Evolutionary conservation across 92 coral and sea anemone species (phyloP).

Genomic region (Paragorgia papillata): DNA sequence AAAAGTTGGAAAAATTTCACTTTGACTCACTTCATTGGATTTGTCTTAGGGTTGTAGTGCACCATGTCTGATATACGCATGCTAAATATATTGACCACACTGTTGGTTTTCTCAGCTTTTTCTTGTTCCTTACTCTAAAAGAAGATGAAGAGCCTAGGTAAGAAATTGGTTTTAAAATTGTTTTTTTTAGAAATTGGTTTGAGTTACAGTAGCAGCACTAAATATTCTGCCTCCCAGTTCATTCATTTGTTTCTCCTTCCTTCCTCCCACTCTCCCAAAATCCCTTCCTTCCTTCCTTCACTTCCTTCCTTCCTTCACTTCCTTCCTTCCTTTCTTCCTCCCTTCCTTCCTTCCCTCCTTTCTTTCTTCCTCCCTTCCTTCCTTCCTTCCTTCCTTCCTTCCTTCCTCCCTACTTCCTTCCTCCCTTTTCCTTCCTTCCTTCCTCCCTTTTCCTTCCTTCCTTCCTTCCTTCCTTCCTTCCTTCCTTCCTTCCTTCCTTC

Average conservation of each 20-base stretch:
- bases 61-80: slow-evolving; percentile 90
- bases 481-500: not conserved
- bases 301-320: not conserved
- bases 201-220: no score
- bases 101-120: not conserved
- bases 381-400: slow-evolving; percentile 1
- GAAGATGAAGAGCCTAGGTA: not conserved
- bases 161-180: no score
- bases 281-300: not conserved
- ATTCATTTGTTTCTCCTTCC: no score
- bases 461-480: not conserved
- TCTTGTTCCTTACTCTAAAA: not conserved
- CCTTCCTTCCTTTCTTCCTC: not conserved
- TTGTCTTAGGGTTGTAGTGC: slow-evolving; percentile 87
- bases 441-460: not conserved
- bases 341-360: not conserved
- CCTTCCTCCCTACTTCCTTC: not conserved
- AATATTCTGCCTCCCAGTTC: no score
- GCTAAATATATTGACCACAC: slow-evolving; percentile 59
- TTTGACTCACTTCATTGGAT: slow-evolving; percentile 85
- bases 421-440: not conserved
- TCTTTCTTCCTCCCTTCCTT: not conserved
- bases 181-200: no score
- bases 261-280: not conserved
- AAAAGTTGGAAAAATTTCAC: not conserved